Percentiles rank a stretch among this genome's conserved stretches.
Evolutionary conservation across 2,888 invertebrate species (phyloP).

Genomic region (Napeogenes sylphis): DNA sequence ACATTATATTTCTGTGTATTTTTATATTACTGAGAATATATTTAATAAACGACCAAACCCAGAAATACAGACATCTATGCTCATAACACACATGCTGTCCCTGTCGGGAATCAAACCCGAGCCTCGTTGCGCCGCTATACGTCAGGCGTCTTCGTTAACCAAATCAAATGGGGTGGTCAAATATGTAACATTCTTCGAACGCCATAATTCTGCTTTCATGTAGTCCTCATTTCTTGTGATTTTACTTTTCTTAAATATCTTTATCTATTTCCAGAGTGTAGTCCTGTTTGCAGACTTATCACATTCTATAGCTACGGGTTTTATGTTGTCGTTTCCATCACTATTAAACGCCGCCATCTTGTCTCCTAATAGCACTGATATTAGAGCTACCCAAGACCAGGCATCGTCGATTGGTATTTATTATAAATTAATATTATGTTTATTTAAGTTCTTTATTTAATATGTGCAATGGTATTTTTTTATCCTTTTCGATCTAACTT

Average conservation of each 20-base stretch:
- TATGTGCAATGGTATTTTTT: too few relatives aligned
- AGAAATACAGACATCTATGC: too few relatives aligned
- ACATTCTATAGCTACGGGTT: conserved; percentile 34
- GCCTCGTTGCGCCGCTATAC: too few relatives aligned
- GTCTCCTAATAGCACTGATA: conserved; percentile 36
- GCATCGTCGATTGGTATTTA: conserved; percentile 50
- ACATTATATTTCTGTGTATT: too few relatives aligned
- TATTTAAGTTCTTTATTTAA: not conserved
- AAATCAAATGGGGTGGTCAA: too few relatives aligned
- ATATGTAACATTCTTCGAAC: not conserved
- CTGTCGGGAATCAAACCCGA: too few relatives aligned
- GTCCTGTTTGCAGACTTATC: conserved; percentile 24
- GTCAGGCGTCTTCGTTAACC: too few relatives aligned
- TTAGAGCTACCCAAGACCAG: conserved; percentile 39
- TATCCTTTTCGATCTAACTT: too few relatives aligned
- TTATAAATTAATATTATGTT: not conserved
- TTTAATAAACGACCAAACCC: too few relatives aligned
- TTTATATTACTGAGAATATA: too few relatives aligned
- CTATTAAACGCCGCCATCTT: conserved; percentile 42
- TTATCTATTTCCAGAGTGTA: conserved; percentile 12
- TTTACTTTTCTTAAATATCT: not conserved
- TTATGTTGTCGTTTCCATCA: conserved; percentile 41
- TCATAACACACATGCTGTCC: too few relatives aligned
- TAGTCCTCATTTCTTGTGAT: not conserved
- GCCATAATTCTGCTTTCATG: not conserved